Conservation (phyloP, 2,797 vertebrate species). For the Leptodactylus fallax region DNA sequence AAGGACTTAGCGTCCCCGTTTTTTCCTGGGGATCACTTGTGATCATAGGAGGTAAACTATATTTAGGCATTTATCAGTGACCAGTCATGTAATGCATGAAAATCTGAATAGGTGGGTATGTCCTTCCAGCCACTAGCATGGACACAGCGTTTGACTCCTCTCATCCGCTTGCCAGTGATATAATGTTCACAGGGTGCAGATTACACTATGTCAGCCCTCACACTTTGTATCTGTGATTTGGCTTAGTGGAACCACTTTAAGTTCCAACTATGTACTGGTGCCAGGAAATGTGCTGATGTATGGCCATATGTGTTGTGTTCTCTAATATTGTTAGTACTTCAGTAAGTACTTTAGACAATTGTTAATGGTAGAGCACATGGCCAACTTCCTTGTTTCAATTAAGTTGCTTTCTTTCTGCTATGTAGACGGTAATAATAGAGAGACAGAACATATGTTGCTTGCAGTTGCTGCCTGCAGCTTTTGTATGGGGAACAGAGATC, state of each 20-base stretch:
- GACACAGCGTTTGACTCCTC: too few relatives aligned
- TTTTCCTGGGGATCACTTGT: too few relatives aligned
- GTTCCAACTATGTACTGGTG: background rate
- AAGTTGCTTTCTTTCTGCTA: conserved; percentile 14
- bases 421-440: conserved; percentile 6
- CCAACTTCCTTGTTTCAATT: conserved; percentile 11
- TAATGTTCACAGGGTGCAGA: background rate
- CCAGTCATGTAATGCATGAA: too few relatives aligned
- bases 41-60: too few relatives aligned
- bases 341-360: background rate
- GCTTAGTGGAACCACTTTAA: background rate
- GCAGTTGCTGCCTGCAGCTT: conserved; percentile 22
- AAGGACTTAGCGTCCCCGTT: too few relatives aligned
- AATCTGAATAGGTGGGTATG: too few relatives aligned
- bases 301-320: background rate
- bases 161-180: background rate
- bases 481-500: background rate
- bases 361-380: conserved; percentile 24
- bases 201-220: background rate
- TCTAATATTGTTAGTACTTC: conserved; percentile 1
- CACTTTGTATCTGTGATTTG: background rate
- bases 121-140: too few relatives aligned
- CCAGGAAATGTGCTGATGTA: background rate
- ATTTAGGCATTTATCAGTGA: too few relatives aligned
- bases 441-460: conserved; percentile 18